A percentile compares a stretch with the other conserved stretches of the same genome.
These are phyloP conservation scores for Lordiphosa andalusiaca DNA, from an alignment of 2,888 invertebrate genomes.

Conservation along the genomic window DNA sequence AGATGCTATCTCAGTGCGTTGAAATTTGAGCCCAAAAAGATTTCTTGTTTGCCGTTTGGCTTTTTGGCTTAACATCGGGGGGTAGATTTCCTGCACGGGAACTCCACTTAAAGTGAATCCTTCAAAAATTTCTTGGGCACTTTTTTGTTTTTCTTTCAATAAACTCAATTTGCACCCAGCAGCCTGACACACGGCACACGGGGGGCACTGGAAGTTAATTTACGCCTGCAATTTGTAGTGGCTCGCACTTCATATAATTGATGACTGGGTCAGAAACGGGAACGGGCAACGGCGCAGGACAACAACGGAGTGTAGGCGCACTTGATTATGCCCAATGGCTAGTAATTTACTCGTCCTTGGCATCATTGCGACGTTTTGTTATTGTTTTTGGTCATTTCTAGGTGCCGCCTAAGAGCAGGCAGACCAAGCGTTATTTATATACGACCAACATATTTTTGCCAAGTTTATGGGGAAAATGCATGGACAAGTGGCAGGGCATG, in stretches of 20 bases:
- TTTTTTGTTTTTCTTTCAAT: constrained; percentile 68
- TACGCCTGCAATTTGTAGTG: constrained; percentile 59
- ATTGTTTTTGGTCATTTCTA: constrained; percentile 29
- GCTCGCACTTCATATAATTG: constrained; percentile 62
- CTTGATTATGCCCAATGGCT: constrained; percentile 29
- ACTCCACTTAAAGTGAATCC: constrained; percentile 8
- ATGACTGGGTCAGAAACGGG: constrained; percentile 33
- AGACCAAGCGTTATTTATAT: constrained; percentile 49
- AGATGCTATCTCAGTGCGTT: constrained; percentile 54
- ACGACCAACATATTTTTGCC: constrained; percentile 58
- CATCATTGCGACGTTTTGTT: constrained; percentile 12
- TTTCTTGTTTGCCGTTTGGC: constrained; percentile 21
- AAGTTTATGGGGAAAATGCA: constrained; percentile 42
- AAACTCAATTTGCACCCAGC: constrained; percentile 51
- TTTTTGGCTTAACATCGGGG: constrained; percentile 20
- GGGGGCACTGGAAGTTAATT: constrained; percentile 46
- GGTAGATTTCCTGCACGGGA: constrained; percentile 9
- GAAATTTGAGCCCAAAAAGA: constrained; percentile 46
- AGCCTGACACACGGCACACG: constrained; percentile 5
- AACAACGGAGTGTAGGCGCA: constrained; percentile 3
- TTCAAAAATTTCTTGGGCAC: constrained; percentile 21
- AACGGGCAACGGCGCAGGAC: constrained; percentile 27
- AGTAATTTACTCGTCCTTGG: constrained; percentile 40
- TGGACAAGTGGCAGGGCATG: constrained; percentile 10
- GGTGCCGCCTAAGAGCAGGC: constrained; percentile 50